Conservation (phyloP, 2,888 invertebrate genomes). For the Phorcus lineatus region DNA sequence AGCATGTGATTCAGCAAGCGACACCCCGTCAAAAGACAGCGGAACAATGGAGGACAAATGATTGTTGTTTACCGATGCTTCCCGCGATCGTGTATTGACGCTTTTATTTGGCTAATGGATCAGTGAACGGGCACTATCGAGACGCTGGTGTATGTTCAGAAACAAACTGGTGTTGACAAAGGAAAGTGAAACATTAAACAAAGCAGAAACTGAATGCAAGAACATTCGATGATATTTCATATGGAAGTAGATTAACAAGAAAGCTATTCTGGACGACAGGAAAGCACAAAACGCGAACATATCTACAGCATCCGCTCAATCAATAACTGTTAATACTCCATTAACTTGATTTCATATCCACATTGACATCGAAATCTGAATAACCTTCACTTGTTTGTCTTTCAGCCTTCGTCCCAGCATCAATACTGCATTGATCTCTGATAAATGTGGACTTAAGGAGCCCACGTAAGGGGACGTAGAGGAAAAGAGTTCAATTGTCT, state of each 20-base stretch:
- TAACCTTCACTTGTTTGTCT: not conserved
- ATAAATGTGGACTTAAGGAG: no score
- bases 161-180: constrained; percentile 15
- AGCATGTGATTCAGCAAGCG: not conserved
- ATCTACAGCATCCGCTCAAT: not conserved
- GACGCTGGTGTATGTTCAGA: constrained; percentile 9
- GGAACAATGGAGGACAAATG: constrained; percentile 2
- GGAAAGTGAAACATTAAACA: constrained; percentile 21
- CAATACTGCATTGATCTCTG: not conserved
- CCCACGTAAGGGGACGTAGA: no score
- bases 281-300: not conserved
- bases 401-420: not conserved
- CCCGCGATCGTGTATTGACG: constrained; percentile 19
- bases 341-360: not conserved
- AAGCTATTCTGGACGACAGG: not conserved
- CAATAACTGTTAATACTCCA: constrained; percentile 3
- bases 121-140: constrained; percentile 18
- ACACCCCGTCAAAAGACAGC: constrained; percentile 19
- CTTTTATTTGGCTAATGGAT: constrained; percentile 24
- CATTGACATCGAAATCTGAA: not conserved
- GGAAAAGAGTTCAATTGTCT: no score
- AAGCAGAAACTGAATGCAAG: not conserved
- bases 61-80: constrained; percentile 16
- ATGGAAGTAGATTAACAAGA: not conserved
- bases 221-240: constrained; percentile 18